Conservation (phyloP, 2,888 invertebrate genomes). For the Drosophila parthenogenetica region DNA sequence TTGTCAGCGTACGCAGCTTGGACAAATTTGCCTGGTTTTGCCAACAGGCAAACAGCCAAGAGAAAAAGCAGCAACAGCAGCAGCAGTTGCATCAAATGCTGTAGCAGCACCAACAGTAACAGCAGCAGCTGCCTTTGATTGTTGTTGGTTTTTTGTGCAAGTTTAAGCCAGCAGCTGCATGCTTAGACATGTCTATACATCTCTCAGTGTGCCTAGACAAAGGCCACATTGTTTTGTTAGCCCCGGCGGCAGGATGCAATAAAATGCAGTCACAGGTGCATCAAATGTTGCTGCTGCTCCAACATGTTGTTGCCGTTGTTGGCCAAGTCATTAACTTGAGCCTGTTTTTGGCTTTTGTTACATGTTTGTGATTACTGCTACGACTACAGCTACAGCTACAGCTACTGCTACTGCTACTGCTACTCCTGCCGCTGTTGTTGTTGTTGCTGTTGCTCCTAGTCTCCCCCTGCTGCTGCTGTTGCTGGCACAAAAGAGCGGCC, state of each 20-base stretch:
- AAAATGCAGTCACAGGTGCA: slow-evolving; percentile 74
- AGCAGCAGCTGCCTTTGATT: slow-evolving; percentile 37
- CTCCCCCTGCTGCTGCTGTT: not conserved
- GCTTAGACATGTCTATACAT: slow-evolving; percentile 39
- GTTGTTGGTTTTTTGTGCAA: slow-evolving; percentile 17
- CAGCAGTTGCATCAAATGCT: slow-evolving; percentile 28
- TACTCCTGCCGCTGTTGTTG: not conserved
- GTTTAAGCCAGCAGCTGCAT: slow-evolving; percentile 50
- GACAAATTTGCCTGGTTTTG: slow-evolving; percentile 61
- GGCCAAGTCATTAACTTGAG: slow-evolving; percentile 79
- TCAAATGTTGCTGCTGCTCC: slow-evolving; percentile 64
- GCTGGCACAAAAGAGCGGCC: slow-evolving; percentile 60
- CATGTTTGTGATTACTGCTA: slow-evolving; percentile 72
- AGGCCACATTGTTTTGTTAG: slow-evolving; percentile 56
- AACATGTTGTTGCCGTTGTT: slow-evolving; percentile 73
- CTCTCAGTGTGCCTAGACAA: slow-evolving; percentile 60
- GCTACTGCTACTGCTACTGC: slow-evolving; percentile 13
- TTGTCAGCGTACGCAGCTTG: slow-evolving; percentile 60
- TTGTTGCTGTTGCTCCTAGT: slow-evolving; percentile 2
- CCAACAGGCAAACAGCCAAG: slow-evolving; percentile 1
- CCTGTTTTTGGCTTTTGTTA: slow-evolving; percentile 77
- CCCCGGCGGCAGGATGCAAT: slow-evolving; percentile 69
- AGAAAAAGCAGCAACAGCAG: slow-evolving; percentile 1
- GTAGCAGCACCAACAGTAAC: slow-evolving; percentile 26
- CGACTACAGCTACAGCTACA: slow-evolving; percentile 1